Conservation (phyloP, 2,113 vertebrate species). For the Scolopax mira region DNA sequence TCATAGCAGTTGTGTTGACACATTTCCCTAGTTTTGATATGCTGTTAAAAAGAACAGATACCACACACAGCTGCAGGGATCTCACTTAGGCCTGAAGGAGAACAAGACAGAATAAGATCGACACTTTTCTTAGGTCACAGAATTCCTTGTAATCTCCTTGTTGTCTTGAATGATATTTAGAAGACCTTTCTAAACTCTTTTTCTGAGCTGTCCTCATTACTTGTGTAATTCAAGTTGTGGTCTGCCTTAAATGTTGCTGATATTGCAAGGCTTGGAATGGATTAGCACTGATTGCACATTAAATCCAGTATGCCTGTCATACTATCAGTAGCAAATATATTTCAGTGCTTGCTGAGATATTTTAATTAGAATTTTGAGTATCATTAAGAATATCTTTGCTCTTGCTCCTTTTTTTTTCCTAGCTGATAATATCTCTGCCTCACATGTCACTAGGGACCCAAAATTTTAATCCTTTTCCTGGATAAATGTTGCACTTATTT, state of each 20-base stretch:
- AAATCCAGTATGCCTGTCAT: neutral
- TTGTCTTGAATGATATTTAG: conserved; percentile 8
- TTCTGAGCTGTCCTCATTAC: conserved; percentile 1
- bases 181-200: neutral
- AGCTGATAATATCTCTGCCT: neutral
- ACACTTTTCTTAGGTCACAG: neutral
- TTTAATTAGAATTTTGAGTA: conserved; percentile 25
- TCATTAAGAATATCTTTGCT: neutral
- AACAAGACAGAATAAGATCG: neutral
- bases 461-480: neutral
- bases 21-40: neutral
- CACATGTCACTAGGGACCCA: neutral
- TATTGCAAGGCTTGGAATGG: neutral
- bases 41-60: neutral
- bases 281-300: neutral
- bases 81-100: neutral
- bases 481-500: neutral
- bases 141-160: conserved; percentile 7
- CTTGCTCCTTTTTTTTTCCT: neutral
- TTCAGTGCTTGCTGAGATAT: neutral
- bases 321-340: conserved; percentile 21
- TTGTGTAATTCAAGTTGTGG: neutral
- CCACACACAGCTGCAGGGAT: neutral
- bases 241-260: neutral
- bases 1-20: neutral